Conservation (phyloP, 2,113 vertebrate genomes). For the Pterophyllum scalare region DNA sequence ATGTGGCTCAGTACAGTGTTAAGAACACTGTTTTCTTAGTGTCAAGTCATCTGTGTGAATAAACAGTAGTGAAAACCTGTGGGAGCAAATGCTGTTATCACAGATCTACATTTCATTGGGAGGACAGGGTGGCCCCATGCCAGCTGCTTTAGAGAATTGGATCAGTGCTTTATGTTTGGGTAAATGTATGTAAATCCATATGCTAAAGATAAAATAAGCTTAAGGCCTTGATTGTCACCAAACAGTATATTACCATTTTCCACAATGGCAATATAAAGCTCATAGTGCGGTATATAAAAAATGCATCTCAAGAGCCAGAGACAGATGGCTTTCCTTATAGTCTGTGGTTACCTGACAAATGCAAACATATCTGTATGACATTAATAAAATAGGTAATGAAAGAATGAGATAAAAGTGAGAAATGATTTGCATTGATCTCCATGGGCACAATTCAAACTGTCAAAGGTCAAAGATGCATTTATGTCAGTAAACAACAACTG, state of each 20-base stretch:
- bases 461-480: background rate
- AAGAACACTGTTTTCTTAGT: slow-evolving; percentile 54
- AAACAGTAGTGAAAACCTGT: slow-evolving; percentile 58
- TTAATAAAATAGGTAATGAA: background rate
- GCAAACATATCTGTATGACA: background rate
- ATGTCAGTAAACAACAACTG: background rate
- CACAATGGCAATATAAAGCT: background rate
- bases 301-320: background rate
- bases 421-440: background rate
- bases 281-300: background rate
- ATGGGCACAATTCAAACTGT: background rate
- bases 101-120: slow-evolving; percentile 66
- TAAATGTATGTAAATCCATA: slow-evolving; percentile 57
- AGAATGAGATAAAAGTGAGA: background rate
- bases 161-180: slow-evolving; percentile 47
- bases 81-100: slow-evolving; percentile 66
- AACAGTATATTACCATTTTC: slow-evolving; percentile 25
- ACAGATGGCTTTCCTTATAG: slow-evolving; percentile 45
- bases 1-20: slow-evolving; percentile 32
- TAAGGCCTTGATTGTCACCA: slow-evolving; percentile 36
- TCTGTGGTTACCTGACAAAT: slow-evolving; percentile 20
- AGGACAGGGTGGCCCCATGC: slow-evolving; percentile 60
- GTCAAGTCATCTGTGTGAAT: slow-evolving; percentile 63
- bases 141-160: slow-evolving; percentile 59
- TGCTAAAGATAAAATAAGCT: slow-evolving; percentile 51